These are phyloP conservation scores for Herminia tarsipennalis DNA, from an alignment of 2,888 invertebrate species.

Conservation along the genomic window DNA sequence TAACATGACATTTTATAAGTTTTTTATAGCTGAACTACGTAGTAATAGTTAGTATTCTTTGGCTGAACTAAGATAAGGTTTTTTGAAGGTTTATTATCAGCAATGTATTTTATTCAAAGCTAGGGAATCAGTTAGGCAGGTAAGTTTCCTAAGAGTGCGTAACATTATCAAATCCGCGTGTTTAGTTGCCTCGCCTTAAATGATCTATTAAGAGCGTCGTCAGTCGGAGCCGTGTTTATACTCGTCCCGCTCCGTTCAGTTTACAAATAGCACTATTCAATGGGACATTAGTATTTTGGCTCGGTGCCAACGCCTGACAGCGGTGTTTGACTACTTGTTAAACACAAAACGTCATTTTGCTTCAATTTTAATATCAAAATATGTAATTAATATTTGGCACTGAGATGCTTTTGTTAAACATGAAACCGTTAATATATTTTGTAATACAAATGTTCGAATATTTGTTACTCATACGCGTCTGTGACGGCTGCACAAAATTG, in stretches of 20 bases:
- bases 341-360: slow-evolving; percentile 47
- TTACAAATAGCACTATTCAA: slow-evolving; percentile 82
- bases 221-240: slow-evolving; percentile 51
- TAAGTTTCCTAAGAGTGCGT: not conserved
- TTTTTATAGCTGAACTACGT: no score
- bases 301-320: slow-evolving; percentile 64
- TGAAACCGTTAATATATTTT: no score
- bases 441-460: no score
- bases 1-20: no score
- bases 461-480: no score
- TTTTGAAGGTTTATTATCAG: no score
- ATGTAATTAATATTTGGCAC: not conserved
- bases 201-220: slow-evolving; percentile 67
- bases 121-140: no score
- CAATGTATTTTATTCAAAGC: no score
- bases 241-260: slow-evolving; percentile 55
- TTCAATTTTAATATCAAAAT: slow-evolving; percentile 29
- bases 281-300: slow-evolving; percentile 83
- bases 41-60: no score
- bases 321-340: slow-evolving; percentile 66
- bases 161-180: slow-evolving; percentile 21
- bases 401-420: no score
- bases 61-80: no score
- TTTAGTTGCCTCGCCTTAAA: slow-evolving; percentile 59
- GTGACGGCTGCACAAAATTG: no score